Base-by-base conservation (phyloP, 1,140 invertebrate species). In the Gonatopus flavifemur region DNA sequence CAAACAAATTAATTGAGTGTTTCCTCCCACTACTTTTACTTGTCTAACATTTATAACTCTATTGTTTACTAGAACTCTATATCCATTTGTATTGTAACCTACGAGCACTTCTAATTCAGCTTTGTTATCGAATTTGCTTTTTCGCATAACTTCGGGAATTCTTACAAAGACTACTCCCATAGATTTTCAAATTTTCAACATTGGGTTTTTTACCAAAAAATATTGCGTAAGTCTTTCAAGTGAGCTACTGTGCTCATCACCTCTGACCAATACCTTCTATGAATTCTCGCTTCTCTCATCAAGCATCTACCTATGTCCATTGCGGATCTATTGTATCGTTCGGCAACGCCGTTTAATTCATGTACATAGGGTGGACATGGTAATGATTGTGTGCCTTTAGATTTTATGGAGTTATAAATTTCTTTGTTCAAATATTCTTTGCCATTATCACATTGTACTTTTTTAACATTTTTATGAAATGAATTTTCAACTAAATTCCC, bases 371-470 rank as follows among this genome's bases (percentile, higher is more conserved):
- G 59, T 60, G 66, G 65, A 57, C 67, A 73, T 36, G 64, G 54
- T 55, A 56, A 53, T 43, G 72, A 55, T 39, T 59, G 19, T 52
- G 76, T 67, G 61, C 55, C 59, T 46, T 60, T 65, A 32, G 52
- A 32, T 24, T 33, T 49, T 21, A 58, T 43, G 20, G 24, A 35
- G 9, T 54, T 25, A 39, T 35, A 35, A 9, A 50, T 41, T 54
- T 58, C 44, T 22, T 32, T 10, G 70, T 65, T 69, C 40, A 66
- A 59, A 70, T 63, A 73, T 62, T 58, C 68, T 52, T 6, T 72
- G 10, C 72, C 73, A 57, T 74, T 75, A 50, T 77, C 70, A 59
- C 72, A 76, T 37, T 61, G 59, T 30, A 74, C 28, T 57, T 55
- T 21, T 60, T 66, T 68, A 45, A 69, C 62, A 63, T 53, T 61